Evolutionary conservation across 2,113 vertebrate species (phyloP), one percentile per base, ranked within the genome.

Genomic region (Pelvicachromis taeniatus): DNA sequence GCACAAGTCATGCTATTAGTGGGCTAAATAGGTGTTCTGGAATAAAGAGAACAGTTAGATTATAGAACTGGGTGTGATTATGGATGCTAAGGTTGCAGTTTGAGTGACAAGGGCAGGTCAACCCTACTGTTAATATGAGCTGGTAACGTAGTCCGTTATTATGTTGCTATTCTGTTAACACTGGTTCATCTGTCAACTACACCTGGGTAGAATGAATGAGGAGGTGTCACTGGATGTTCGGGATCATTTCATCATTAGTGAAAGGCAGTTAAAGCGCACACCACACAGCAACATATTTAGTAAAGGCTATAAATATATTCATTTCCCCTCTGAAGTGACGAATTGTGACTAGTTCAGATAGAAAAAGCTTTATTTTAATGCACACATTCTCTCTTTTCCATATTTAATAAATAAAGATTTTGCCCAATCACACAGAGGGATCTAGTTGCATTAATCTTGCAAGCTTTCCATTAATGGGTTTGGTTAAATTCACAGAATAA

Each of bases 21-120:
- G 91, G 91, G 93, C 96, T 95, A 96, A 97, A 96, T 95, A 94
- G 88, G 86, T 92, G 87, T 85, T 92, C 85, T 91, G 61, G 53
- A 81, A 77, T 94, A 93, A 93, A 93, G 85, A 88, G 84, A 73
- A 82, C 85, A 88, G 84, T 85, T 90, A 77, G 86, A 93, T 89
- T 88, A 93, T 89, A 90, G 90, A 94, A 85, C 88, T 82, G 81
- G 61, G 61, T 42, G 90, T 94, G 88, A 93, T 94, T 95, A 94
- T 95, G 93, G 94, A 93, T 92, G 91, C 88, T 91, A 88, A 90
- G 90, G 91, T 56, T 91, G 77, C 81, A 87, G 80, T 90, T 81
- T 89, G 90, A 93, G 75, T 92, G 92, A 91, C 88, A 80, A 88
- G 80, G 75, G 65, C 75, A 86, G 81, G 84, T 85, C 87, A 90